Evolutionary conservation across 2,113 vertebrate species (phyloP).

Genomic region (Myiopsitta monachus): DNA sequence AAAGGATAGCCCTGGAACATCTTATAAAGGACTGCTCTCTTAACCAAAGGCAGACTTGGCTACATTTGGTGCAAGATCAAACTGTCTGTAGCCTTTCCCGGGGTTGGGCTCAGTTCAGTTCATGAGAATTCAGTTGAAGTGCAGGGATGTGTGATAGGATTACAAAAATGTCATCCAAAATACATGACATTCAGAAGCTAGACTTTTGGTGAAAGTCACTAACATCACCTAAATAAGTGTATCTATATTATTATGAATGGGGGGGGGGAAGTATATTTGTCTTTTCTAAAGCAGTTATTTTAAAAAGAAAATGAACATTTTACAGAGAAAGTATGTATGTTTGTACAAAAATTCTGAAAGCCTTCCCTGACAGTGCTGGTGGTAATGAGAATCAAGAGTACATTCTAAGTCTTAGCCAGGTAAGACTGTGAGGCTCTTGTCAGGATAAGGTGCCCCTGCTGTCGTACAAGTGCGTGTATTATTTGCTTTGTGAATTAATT

Average conservation of each 20-base stretch:
- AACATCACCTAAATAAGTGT: background rate
- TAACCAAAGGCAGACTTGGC: background rate
- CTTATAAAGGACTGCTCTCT: background rate
- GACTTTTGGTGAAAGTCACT: background rate
- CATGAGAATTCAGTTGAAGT: background rate
- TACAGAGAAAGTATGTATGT: fast-evolving
- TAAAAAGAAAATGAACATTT: background rate
- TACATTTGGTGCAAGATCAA: background rate
- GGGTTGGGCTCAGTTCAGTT: background rate
- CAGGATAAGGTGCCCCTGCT: background rate
- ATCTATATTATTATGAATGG: background rate
- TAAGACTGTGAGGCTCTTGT: background rate
- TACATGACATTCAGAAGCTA: background rate
- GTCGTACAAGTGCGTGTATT: background rate
- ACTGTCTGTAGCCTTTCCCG: background rate
- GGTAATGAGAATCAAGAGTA: background rate
- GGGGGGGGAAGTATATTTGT: background rate
- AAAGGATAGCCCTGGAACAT: background rate
- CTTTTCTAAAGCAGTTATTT: background rate
- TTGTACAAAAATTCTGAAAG: background rate
- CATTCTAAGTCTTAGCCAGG: fast-evolving
- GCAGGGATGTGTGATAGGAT: background rate
- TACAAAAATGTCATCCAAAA: background rate
- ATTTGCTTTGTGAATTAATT: background rate
- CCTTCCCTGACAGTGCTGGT: background rate